Evolutionary conservation across 2,113 vertebrate species (phyloP).

Genomic region (Bubo scandiacus): DNA sequence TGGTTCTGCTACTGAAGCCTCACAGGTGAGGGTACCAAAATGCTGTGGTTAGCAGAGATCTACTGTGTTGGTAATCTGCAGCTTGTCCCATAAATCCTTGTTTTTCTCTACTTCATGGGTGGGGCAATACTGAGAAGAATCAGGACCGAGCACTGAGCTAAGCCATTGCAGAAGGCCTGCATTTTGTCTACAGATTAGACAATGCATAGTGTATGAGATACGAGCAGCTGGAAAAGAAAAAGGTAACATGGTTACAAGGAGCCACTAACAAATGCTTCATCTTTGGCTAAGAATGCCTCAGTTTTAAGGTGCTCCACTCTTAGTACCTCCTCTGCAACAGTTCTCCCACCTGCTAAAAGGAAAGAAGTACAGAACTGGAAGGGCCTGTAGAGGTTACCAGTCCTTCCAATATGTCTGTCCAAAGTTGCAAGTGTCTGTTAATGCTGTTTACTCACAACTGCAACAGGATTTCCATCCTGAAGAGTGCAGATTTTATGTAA

Average conservation of each 20-base stretch:
- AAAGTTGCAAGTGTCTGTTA: not conserved
- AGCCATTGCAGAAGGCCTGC: not conserved
- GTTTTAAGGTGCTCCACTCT: not conserved
- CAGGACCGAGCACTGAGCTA: not conserved
- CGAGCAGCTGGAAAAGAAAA: not conserved
- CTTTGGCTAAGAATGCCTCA: not conserved
- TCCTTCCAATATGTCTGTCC: not conserved
- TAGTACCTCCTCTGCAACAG: not conserved
- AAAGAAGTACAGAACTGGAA: not conserved
- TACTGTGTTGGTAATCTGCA: fast-evolving
- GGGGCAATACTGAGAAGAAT: not conserved
- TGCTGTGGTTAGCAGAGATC: not conserved
- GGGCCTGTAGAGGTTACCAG: not conserved
- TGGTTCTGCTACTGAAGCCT: not conserved
- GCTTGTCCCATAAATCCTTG: fast-evolving
- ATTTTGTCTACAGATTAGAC: not conserved
- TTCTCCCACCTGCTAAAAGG: not conserved
- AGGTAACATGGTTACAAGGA: not conserved
- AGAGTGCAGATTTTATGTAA: not conserved
- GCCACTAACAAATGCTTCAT: not conserved
- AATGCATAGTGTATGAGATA: fast-evolving
- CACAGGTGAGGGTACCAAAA: not conserved
- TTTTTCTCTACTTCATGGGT: not conserved
- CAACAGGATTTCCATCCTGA: not conserved
- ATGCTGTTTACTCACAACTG: not conserved